phyloP scores from a whole-genome alignment of 2,113 vertebrate species.

The Eurystomus gularis region DNA sequence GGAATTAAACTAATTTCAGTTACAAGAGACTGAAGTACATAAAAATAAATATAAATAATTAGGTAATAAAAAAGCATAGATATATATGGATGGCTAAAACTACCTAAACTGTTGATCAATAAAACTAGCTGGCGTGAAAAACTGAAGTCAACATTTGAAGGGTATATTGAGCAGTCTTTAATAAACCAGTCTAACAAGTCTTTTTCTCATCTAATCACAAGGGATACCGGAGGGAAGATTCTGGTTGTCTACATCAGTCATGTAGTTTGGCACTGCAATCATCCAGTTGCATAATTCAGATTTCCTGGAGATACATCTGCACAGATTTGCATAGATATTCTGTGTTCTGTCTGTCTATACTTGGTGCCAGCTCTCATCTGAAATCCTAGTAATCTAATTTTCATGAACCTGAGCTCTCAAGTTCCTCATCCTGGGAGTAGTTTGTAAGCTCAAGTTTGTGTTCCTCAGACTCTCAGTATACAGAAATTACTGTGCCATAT shows the following conservation, averaged over 20 bases:
- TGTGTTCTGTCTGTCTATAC: conserved; percentile 21
- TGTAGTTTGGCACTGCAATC: conserved; percentile 13
- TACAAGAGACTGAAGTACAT: not conserved
- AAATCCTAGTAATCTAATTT: conserved; percentile 59
- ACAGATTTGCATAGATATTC: conserved; percentile 49
- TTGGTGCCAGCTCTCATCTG: conserved; percentile 14
- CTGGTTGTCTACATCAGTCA: conserved; percentile 25
- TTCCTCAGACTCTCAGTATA: not conserved
- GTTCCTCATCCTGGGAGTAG: not conserved
- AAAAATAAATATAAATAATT: not conserved
- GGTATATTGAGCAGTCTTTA: not conserved
- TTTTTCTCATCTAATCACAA: conserved; percentile 3
- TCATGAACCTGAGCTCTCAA: conserved; percentile 39
- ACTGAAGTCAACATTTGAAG: not conserved
- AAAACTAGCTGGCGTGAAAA: not conserved
- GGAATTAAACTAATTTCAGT: not conserved
- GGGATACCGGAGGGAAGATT: conserved; percentile 5
- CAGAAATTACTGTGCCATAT: conserved; percentile 1
- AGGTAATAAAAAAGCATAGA: not conserved
- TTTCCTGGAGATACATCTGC: conserved; percentile 45
- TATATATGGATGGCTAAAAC: not conserved
- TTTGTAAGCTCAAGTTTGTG: not conserved
- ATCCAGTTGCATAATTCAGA: conserved; percentile 48
- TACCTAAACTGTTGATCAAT: not conserved
- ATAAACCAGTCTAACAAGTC: not conserved